A percentile compares a stretch with the other conserved stretches of the same genome.
Conservation (phyloP, 2,888 invertebrate genomes). For the Hirtodrosophila trivittata region DNA sequence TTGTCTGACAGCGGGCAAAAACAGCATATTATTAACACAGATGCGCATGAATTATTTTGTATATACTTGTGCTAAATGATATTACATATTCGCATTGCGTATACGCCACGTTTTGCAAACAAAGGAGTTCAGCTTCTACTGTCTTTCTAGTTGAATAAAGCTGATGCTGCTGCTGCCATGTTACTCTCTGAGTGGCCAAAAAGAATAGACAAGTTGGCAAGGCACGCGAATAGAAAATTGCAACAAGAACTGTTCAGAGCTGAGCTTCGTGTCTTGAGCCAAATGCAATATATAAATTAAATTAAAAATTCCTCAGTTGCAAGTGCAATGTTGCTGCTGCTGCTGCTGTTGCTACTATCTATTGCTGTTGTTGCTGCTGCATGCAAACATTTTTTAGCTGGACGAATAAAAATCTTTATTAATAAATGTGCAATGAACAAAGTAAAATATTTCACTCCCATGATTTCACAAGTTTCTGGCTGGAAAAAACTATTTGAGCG, state of each 20-base stretch:
- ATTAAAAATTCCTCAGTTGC: constrained; percentile 57
- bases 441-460: constrained; percentile 76
- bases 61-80: constrained; percentile 23
- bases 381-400: constrained; percentile 26
- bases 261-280: constrained; percentile 33
- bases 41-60: constrained; percentile 65
- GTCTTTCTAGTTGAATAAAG: background rate
- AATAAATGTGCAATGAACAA: constrained; percentile 70
- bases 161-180: background rate
- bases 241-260: constrained; percentile 4
- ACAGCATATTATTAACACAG: constrained; percentile 54
- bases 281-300: constrained; percentile 56
- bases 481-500: constrained; percentile 42
- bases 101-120: constrained; percentile 24
- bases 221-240: constrained; percentile 16
- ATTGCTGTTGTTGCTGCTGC: constrained; percentile 10
- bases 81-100: constrained; percentile 38
- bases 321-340: constrained; percentile 30
- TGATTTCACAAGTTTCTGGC: constrained; percentile 67
- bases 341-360: background rate
- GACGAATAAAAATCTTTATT: constrained; percentile 55
- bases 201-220: constrained; percentile 5
- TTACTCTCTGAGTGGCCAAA: constrained; percentile 2
- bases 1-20: constrained; percentile 34
- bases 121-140: constrained; percentile 1